Conservation (phyloP, 37 sponge, comb jelly and placozoan genomes). For the Halisarca cf. caerulea region DNA sequence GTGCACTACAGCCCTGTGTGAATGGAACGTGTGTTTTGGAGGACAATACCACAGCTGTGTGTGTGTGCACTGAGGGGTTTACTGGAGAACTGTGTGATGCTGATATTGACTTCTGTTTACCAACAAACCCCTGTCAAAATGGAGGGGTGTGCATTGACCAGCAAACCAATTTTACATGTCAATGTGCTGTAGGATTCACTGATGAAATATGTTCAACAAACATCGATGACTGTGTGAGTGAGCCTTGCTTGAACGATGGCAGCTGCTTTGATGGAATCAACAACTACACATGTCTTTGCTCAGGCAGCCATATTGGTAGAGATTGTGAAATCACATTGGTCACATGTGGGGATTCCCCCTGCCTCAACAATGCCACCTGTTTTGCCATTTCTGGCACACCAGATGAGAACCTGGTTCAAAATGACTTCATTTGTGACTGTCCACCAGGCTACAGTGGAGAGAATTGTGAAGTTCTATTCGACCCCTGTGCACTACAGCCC, state of each 20-base stretch:
- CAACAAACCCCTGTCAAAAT: constrained; percentile 24
- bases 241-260: constrained; percentile 8
- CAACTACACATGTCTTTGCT: background rate
- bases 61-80: constrained; percentile 22
- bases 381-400: background rate
- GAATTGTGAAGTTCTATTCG: constrained; percentile 12
- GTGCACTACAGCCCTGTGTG: constrained; percentile 16
- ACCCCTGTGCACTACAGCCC: constrained; percentile 11
- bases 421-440: background rate
- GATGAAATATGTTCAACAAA: constrained; percentile 41
- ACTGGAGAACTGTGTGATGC: constrained; percentile 8
- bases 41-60: background rate
- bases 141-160: constrained; percentile 15
- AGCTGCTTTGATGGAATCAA: background rate
- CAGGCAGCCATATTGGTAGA: background rate
- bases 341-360: constrained; percentile 32
- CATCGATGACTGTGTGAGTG: background rate
- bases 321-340: constrained; percentile 32
- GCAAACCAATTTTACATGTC: background rate
- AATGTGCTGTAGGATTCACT: constrained; percentile 47
- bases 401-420: background rate
- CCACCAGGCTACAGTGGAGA: background rate
- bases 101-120: background rate
- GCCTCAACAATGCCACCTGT: constrained; percentile 50
- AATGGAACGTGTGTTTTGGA: background rate